phyloP scores from a whole-genome alignment of 2,888 invertebrate genomes.

The Atrina japonica region DNA sequence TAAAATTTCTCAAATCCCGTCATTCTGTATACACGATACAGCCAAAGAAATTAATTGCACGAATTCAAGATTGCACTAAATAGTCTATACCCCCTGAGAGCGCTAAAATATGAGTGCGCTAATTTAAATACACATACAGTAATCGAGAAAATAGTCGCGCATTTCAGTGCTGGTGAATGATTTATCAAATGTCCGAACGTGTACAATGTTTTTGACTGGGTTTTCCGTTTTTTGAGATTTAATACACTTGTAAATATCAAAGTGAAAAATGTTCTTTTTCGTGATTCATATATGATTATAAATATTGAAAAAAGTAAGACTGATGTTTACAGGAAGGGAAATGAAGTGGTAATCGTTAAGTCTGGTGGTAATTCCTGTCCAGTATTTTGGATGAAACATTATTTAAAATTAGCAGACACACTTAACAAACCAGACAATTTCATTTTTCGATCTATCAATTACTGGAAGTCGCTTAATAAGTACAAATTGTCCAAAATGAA shows the following conservation, averaged over 20 bases:
- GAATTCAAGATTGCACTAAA: too few relatives aligned
- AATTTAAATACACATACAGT: too few relatives aligned
- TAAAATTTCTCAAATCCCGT: too few relatives aligned
- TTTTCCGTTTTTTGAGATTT: conserved; percentile 34
- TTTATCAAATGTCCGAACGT: conserved; percentile 17
- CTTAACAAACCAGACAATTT: conserved; percentile 1
- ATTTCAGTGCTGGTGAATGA: too few relatives aligned
- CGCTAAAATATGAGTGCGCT: too few relatives aligned
- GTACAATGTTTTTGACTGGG: conserved; percentile 19
- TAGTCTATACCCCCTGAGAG: too few relatives aligned
- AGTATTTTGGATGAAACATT: neutral
- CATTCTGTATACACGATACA: too few relatives aligned
- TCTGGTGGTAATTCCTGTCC: neutral
- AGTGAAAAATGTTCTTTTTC: conserved; percentile 16
- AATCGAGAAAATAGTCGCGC: too few relatives aligned
- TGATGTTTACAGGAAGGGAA: conserved; percentile 31
- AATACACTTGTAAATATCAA: conserved; percentile 28
- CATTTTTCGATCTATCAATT: too few relatives aligned
- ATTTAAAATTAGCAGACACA: conserved; percentile 3
- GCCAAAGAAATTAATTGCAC: too few relatives aligned
- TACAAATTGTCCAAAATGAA: too few relatives aligned
- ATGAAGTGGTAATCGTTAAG: conserved; percentile 15
- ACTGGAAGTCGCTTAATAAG: too few relatives aligned
- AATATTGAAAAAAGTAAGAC: conserved; percentile 29
- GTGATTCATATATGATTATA: conserved; percentile 15